These are phyloP conservation scores for Hydrotaea diabolus DNA, from an alignment of 2,888 invertebrate genomes.

Conservation along the genomic window DNA sequence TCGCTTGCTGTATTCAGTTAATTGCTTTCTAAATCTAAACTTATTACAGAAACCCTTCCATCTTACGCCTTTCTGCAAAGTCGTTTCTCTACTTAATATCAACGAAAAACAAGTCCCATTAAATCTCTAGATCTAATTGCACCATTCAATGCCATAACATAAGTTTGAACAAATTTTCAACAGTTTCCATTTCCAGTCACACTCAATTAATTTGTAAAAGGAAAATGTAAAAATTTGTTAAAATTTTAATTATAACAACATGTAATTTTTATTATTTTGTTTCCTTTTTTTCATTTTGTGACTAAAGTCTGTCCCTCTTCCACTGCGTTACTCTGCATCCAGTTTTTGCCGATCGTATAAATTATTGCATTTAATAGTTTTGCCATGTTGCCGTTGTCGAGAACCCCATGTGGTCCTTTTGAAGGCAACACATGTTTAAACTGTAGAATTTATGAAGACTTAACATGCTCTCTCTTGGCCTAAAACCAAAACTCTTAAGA, in stretches of 20 bases:
- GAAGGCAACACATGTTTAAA: slow-evolving; percentile 64
- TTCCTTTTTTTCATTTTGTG: not conserved
- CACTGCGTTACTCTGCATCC: not conserved
- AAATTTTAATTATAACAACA: slow-evolving; percentile 33
- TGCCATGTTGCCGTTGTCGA: slow-evolving; percentile 12
- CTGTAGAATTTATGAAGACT: slow-evolving; percentile 64
- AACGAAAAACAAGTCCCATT: not conserved
- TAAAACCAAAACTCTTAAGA: slow-evolving; percentile 17
- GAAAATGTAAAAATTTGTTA: slow-evolving; percentile 18
- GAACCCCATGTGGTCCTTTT: slow-evolving; percentile 63
- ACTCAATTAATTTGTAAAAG: slow-evolving; percentile 13
- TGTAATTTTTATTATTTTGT: not conserved
- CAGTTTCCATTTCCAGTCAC: slow-evolving; percentile 18
- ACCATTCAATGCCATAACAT: slow-evolving; percentile 9
- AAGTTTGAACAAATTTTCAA: not conserved
- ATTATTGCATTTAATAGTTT: slow-evolving; percentile 42
- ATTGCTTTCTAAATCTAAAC: too few species aligned
- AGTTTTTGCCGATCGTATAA: slow-evolving; percentile 51
- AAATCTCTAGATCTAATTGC: not conserved
- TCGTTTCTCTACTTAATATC: too few species aligned
- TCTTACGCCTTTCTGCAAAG: too few species aligned
- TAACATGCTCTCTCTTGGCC: slow-evolving; percentile 54
- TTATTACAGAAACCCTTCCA: too few species aligned
- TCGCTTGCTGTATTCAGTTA: too few species aligned
- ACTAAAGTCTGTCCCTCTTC: not conserved